Evolutionary conservation across 1,140 invertebrate genomes (phyloP).

Genomic region (Anagrus nilaparvatae): DNA sequence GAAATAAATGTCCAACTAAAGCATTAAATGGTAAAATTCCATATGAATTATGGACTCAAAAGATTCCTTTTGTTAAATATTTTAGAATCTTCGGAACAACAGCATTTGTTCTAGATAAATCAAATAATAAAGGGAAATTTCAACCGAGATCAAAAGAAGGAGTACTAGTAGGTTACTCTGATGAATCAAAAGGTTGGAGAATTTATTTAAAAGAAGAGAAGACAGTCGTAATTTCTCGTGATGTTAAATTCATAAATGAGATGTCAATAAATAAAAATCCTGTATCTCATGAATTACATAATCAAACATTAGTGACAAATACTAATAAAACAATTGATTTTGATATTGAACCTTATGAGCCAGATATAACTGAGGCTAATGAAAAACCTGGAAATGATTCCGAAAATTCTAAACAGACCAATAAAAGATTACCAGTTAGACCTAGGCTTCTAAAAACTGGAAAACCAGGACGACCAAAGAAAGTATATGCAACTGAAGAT

Average conservation of each 20-base stretch:
- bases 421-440: not conserved
- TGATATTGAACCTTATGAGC: too few species aligned
- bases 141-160: conserved; percentile 17
- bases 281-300: too few species aligned
- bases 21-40: conserved; percentile 22
- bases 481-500: conserved; percentile 1
- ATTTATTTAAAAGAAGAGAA: conserved; percentile 11
- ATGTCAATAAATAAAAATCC: too few species aligned
- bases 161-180: conserved; percentile 19
- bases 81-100: conserved; percentile 19
- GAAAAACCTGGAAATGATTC: not conserved
- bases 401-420: conserved; percentile 1
- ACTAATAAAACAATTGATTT: too few species aligned
- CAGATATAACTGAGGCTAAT: too few species aligned
- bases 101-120: conserved; percentile 12
- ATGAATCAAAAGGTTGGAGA: conserved; percentile 14
- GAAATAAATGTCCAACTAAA: conserved; percentile 16
- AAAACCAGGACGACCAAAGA: not conserved
- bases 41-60: conserved; percentile 24
- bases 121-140: conserved; percentile 14
- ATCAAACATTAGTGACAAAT: too few species aligned
- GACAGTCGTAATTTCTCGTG: conserved; percentile 9
- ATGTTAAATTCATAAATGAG: conserved; percentile 25
- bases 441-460: not conserved
- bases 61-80: conserved; percentile 23